Conservation (phyloP, 2,113 vertebrate genomes). For the Orthochromis indermauri region DNA sequence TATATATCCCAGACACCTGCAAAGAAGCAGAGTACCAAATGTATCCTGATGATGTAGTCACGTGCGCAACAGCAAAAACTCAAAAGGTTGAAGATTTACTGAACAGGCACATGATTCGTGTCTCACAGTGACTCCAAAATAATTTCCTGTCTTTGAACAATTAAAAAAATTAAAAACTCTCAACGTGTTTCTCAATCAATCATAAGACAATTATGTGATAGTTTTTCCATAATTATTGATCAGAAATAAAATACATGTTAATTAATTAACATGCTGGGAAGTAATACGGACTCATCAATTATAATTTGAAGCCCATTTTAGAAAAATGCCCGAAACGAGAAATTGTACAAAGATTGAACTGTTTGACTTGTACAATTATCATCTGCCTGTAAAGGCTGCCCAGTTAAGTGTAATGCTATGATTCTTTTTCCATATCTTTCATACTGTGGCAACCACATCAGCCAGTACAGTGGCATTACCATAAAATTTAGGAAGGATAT, state of each 20-base stretch:
- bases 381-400: background rate
- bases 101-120: background rate
- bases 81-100: background rate
- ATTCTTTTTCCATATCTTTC: background rate
- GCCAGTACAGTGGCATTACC: accelerated
- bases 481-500: background rate
- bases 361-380: background rate
- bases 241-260: background rate
- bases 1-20: accelerated
- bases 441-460: background rate
- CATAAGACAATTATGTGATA: background rate
- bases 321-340: background rate
- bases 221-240: background rate
- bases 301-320: background rate
- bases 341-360: background rate
- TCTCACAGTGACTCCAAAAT: background rate
- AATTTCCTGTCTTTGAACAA: background rate
- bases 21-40: background rate
- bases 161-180: background rate
- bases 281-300: background rate
- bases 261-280: background rate
- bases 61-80: background rate
- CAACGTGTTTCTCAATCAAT: background rate
- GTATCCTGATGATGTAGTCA: background rate
- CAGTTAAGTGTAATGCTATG: background rate